phyloP scores from a whole-genome alignment of 64 coral and sea anemone genomes.

The Montipora cactus region DNA sequence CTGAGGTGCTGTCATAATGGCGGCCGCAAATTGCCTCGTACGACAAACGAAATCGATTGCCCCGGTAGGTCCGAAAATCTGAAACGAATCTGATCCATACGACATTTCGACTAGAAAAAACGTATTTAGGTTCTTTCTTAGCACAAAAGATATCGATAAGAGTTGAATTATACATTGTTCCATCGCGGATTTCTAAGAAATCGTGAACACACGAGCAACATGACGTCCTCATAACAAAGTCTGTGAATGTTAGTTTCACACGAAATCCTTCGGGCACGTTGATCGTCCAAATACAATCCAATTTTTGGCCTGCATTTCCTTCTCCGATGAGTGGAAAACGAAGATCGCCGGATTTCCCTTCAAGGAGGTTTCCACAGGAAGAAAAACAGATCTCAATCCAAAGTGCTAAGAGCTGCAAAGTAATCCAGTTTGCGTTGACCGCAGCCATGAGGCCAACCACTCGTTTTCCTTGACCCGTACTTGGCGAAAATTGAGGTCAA shows the following conservation, averaged over 20 bases:
- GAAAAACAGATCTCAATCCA: conserved; percentile 34
- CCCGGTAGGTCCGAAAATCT: conserved; percentile 69
- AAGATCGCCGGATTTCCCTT: conserved; percentile 18
- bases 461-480: conserved; percentile 29
- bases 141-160: conserved; percentile 93
- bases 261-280: conserved; percentile 54
- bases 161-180: conserved; percentile 72
- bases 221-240: conserved; percentile 79
- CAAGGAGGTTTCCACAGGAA: conserved; percentile 39
- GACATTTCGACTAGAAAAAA: conserved; percentile 80
- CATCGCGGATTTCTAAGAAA: conserved; percentile 94
- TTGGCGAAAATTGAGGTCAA: conserved; percentile 57
- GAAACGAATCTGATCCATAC: conserved; percentile 88
- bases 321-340: conserved; percentile 44
- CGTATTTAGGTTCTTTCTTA: conserved; percentile 71
- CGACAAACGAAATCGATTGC: conserved; percentile 83
- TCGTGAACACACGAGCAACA: conserved; percentile 93
- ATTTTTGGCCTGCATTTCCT: conserved; percentile 45
- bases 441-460: conserved; percentile 28
- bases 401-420: neutral
- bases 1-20: conserved; percentile 57
- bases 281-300: conserved; percentile 80
- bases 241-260: conserved; percentile 77
- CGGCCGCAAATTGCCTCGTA: conserved; percentile 86
- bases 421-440: conserved; percentile 18